Conservation (phyloP, 2,888 invertebrate species). For the Andrena chrysosceles region DNA sequence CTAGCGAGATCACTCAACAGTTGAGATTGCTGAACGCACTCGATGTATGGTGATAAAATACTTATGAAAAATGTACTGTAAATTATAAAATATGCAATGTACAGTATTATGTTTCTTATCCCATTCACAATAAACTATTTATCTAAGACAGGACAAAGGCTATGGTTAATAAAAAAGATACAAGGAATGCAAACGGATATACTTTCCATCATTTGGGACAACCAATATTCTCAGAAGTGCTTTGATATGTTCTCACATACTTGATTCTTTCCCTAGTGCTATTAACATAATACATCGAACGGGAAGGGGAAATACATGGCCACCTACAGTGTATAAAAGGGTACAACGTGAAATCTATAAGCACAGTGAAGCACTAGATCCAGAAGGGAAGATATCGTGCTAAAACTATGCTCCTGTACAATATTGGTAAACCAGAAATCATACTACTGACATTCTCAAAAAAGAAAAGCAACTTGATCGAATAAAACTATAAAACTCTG, state of each 20-base stretch:
- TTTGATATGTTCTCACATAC: slow-evolving; percentile 2
- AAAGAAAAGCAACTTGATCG: slow-evolving; percentile 5
- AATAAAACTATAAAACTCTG: slow-evolving; percentile 26
- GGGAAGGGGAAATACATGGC: slow-evolving; percentile 68
- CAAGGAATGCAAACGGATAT: slow-evolving; percentile 4
- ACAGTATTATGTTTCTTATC: too few relatives aligned
- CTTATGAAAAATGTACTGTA: too few relatives aligned
- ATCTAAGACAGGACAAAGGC: too few relatives aligned
- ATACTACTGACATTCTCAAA: neutral
- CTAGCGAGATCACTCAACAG: too few relatives aligned
- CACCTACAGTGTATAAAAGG: slow-evolving; percentile 76
- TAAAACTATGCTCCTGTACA: slow-evolving; percentile 52
- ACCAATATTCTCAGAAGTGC: neutral
- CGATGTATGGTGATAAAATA: too few relatives aligned
- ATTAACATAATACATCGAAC: slow-evolving; percentile 34
- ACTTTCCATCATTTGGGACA: neutral
- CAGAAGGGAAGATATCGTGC: slow-evolving; percentile 63
- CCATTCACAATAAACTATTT: too few relatives aligned
- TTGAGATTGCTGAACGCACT: too few relatives aligned
- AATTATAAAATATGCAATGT: too few relatives aligned
- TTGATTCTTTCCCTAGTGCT: slow-evolving; percentile 26
- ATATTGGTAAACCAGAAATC: slow-evolving; percentile 64
- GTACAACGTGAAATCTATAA: slow-evolving; percentile 49
- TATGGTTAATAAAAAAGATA: neutral
- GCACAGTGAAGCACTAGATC: slow-evolving; percentile 67